Conservation (phyloP, 35 echinoderm and acorn worm species). For the Lytechinus variegatus region DNA sequence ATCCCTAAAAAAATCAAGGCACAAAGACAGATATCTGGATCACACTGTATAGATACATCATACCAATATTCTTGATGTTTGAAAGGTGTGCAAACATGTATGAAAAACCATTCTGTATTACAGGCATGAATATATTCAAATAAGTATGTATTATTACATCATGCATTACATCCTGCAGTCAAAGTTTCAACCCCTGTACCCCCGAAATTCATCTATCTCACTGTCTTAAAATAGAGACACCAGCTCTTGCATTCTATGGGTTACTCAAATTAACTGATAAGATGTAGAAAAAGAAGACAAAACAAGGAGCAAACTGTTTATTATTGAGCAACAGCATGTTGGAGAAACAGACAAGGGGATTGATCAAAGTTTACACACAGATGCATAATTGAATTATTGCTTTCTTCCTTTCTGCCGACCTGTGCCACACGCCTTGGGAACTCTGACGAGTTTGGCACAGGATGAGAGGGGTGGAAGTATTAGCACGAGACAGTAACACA, state of each 20-base stretch:
- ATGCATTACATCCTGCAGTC: no score
- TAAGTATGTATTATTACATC: neutral
- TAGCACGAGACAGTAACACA: neutral
- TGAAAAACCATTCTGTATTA: neutral
- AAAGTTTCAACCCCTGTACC: no score
- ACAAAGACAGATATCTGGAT: neutral
- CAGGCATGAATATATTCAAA: neutral
- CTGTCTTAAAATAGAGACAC: no score
- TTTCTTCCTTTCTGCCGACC: neutral
- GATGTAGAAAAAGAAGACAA: neutral
- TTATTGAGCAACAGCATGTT: neutral
- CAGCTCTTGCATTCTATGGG: no score
- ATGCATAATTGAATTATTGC: neutral
- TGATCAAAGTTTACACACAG: neutral
- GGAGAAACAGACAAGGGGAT: neutral
- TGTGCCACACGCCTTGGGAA: neutral
- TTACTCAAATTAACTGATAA: neutral
- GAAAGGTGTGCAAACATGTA: no score
- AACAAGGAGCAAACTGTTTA: neutral
- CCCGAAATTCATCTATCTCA: no score
- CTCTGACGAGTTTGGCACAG: neutral
- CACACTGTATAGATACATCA: no score
- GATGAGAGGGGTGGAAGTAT: neutral
- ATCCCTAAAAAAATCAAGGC: neutral
- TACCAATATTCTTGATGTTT: no score